phyloP scores from a whole-genome alignment of 1,140 invertebrate genomes.

The Globodera ellingtonae region DNA sequence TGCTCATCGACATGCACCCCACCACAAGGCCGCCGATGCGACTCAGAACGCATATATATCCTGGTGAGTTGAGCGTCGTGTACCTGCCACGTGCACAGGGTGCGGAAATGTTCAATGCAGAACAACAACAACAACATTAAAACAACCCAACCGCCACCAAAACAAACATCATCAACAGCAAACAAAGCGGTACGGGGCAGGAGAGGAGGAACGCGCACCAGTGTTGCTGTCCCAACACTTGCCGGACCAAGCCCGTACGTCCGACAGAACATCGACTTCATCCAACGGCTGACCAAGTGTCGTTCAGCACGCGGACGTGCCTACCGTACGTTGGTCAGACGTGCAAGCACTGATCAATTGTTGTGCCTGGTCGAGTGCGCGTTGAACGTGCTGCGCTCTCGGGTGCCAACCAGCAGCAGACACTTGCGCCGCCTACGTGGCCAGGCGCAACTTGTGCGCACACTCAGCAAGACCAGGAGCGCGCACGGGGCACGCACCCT shows the following conservation, averaged over 20 bases:
- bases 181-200: not conserved
- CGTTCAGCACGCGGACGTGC: not conserved
- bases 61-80: not conserved
- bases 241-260: not conserved
- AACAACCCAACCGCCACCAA: too few relatives aligned
- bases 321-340: not conserved
- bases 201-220: too few relatives aligned
- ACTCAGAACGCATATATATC: constrained; percentile 36
- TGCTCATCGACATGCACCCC: constrained; percentile 34
- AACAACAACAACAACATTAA: not conserved
- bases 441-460: constrained; percentile 21
- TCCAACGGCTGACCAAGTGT: not conserved
- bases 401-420: not conserved
- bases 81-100: not conserved
- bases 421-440: not conserved
- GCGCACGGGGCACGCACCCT: constrained; percentile 7
- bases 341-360: constrained; percentile 18
- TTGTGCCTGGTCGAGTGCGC: constrained; percentile 31
- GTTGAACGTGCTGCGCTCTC: constrained; percentile 28
- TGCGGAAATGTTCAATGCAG: not conserved
- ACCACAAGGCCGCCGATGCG: constrained; percentile 11
- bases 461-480: constrained; percentile 11
- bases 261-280: not conserved
- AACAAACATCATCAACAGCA: not conserved
- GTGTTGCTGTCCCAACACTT: too few relatives aligned